These are phyloP conservation scores for Fundulus diaphanus DNA, from an alignment of 2,797 vertebrate genomes.

Conservation along the genomic window DNA sequence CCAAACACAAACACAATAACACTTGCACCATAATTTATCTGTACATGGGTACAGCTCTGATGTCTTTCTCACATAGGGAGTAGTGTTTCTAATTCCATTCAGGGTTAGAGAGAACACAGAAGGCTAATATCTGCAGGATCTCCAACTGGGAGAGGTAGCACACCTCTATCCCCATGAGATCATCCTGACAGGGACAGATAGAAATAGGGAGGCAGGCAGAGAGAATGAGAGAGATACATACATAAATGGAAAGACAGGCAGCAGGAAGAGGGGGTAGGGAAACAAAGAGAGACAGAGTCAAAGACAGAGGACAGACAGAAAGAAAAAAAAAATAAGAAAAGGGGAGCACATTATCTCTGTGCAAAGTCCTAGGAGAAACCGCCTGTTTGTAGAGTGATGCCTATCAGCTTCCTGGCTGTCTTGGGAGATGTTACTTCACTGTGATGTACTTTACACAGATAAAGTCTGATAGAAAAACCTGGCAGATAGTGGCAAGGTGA, in stretches of 20 bases:
- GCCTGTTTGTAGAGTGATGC: constrained; percentile 79
- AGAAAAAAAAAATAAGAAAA: constrained; percentile 28
- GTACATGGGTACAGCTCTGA: constrained; percentile 32
- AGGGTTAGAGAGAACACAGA: constrained; percentile 63
- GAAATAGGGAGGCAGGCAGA: constrained; percentile 23
- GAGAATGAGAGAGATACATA: constrained; percentile 17
- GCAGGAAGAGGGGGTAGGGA: background rate
- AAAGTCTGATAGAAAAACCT: constrained; percentile 70
- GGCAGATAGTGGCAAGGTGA: constrained; percentile 74
- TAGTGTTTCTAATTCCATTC: constrained; percentile 67
- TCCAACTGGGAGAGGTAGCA: constrained; percentile 66
- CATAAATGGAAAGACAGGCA: constrained; percentile 1
- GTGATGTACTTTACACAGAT: constrained; percentile 76
- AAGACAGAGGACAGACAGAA: constrained; percentile 32
- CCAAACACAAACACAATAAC: constrained; percentile 37
- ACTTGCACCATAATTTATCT: constrained; percentile 29
- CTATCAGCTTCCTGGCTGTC: constrained; percentile 75
- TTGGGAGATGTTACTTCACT: constrained; percentile 75
- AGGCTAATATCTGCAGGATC: constrained; percentile 75
- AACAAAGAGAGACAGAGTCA: constrained; percentile 27
- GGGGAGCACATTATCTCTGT: constrained; percentile 66
- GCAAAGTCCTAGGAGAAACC: constrained; percentile 71
- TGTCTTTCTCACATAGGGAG: constrained; percentile 44
- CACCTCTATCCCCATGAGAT: constrained; percentile 67
- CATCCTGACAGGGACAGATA: constrained; percentile 56